Evolutionary conservation across 2,888 invertebrate genomes (phyloP), one percentile per base, ranked within the genome.

Genomic region (Drosophila monieri): DNA sequence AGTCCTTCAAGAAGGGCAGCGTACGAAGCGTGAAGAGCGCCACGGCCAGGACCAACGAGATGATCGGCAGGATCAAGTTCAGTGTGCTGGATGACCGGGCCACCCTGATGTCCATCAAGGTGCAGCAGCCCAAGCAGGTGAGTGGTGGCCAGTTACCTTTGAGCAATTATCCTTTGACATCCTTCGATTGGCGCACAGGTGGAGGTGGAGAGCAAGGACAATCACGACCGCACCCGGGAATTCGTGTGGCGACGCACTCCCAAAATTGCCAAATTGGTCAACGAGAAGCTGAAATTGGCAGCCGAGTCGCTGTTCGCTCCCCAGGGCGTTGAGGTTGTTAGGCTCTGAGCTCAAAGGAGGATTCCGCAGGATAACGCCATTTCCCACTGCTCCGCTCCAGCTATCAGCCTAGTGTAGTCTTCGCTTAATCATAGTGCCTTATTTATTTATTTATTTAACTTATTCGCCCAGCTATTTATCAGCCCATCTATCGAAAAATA

Each of bases 41-140:
- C 1, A 97, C 96, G 0, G 97, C 97, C 0, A 96, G 96, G 3
- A 97, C 97, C 1, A 96, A 96, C 1, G 96, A 97, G 92, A 96
- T 97, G 96, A 93, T 94, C 53, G 97, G 97, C 30, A 95, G 95
- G 90, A 92, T 97, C 62, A 96, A 94, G 85, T 92, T 97, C 74
- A 93, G 95, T 79, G 95, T 97, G 46, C 93, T 95, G 76, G 95
- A 95, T 88, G 95, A 96, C 74, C 94, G 95, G n/a, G 96, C 97
- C 35, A 95, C 96, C 12, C 91, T 97, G 61, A 96, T 96, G 90
- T 95, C 96, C 37, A 97, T 97, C 80, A 95, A 95, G 89, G 97
- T 97, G 55, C 93, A 96, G 68, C 97, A 97, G 89, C 97, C 97
- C 6, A 97, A 96, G 92, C 96, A 97, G 94, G 96, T 96, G 92